Percentiles rank a stretch among this genome's conserved stretches.
These are phyloP conservation scores for Dendroctonus valens DNA, from an alignment of 1,140 invertebrate species.

Conservation along the genomic window DNA sequence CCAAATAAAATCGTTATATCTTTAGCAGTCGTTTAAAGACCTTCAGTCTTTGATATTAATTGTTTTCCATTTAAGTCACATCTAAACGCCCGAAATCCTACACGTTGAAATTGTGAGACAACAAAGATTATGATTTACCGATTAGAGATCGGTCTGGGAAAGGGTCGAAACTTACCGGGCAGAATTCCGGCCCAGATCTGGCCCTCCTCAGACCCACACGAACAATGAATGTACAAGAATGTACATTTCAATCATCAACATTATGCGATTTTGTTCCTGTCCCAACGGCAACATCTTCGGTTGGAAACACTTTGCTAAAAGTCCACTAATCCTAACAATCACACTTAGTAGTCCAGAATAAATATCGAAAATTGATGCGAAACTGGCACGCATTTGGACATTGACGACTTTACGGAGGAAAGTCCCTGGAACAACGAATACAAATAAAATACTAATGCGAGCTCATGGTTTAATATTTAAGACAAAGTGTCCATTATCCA, in stretches of 20 bases:
- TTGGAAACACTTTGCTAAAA: background rate
- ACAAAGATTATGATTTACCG: conserved; percentile 19
- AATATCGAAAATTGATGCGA: conserved; percentile 19
- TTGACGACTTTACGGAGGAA: conserved; percentile 15
- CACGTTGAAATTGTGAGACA: conserved; percentile 16
- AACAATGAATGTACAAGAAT: no score
- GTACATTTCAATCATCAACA: no score
- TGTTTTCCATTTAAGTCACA: conserved; percentile 22
- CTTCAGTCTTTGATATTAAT: conserved; percentile 36
- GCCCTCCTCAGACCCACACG: no score
- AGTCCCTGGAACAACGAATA: conserved; percentile 21
- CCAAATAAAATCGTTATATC: conserved; percentile 15
- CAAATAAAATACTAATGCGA: no score
- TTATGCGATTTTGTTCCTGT: no score
- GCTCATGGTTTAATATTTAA: no score
- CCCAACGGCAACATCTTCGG: no score
- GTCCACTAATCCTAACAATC: conserved; percentile 40
- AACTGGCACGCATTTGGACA: conserved; percentile 13
- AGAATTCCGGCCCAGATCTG: no score
- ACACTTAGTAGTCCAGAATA: conserved; percentile 38
- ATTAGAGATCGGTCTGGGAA: background rate
- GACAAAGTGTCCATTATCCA: no score
- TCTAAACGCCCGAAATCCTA: conserved; percentile 21
- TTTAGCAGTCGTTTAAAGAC: conserved; percentile 34
- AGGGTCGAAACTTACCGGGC: no score